Base-by-base conservation (phyloP, 2,797 vertebrate genomes). In the Platalea minor region DNA sequence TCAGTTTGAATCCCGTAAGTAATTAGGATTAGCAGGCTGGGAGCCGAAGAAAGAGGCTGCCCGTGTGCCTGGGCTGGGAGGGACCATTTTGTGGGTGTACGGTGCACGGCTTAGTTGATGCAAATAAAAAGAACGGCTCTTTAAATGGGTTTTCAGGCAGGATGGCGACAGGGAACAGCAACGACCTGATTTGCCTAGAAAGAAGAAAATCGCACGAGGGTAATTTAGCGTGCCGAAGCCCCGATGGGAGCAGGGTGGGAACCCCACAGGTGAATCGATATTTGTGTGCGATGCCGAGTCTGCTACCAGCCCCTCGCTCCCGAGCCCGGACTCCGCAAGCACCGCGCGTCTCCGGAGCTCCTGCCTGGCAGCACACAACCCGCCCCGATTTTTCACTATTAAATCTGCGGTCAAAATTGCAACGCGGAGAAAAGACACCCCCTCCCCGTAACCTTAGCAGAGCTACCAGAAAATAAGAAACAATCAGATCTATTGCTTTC, bases 1-100 rank as follows among this genome's bases (percentile, higher is more conserved):
- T 81, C 93, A 88, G 92, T 92, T 94, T 85, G 94, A 96, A 96
- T 73, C 92, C 92, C 77, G 39, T 63, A 79, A 91, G 96, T 78
- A 87, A 96, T 84, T 83, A 79, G 85, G 93, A 93, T 93, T 63
- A 83, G 79, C 82, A 54, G 85, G 92, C 86, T 93, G 89, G 85
- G 85, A 93, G 88, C 88, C 12, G 82, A 53, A 75, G 86, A 46
- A 91, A 26, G 46, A 46, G 91, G 78, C 91, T 84, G 93, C 75
- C 5, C 46, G 37, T 65, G 84, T 33, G 77, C 43, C 51, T 21
- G 81, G 84, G 91, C 80, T 50, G 81, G 77, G 56, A 88, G 89
- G 91, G 94, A 85, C 87, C 79, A 81, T 94, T 89, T 87, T 95
- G 96, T 59, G 93, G 93, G 90, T 81, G 81, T 43, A 53, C 4